Percentiles rank a stretch among this genome's conserved stretches.
Conservation (phyloP, 2,113 vertebrate species). For the Leucoraja erinaceus region DNA sequence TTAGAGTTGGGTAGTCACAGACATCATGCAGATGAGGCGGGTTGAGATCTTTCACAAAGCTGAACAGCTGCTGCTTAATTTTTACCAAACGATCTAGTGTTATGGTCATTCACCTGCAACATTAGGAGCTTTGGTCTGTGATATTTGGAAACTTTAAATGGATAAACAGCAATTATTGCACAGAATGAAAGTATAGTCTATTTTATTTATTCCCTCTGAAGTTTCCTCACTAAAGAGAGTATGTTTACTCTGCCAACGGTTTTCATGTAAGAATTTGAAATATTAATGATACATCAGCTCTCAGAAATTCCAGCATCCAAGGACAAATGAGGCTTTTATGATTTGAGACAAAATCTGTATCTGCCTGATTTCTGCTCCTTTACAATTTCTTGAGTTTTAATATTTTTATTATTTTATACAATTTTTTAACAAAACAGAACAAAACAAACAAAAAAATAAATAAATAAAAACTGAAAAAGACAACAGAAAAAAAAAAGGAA, state of each 20-base stretch:
- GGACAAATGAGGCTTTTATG: neutral
- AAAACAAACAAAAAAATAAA: too few species aligned
- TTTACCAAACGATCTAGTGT: neutral
- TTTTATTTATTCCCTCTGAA: neutral
- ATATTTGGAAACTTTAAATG: neutral
- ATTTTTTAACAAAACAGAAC: too few species aligned
- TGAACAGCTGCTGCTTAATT: constrained; percentile 17
- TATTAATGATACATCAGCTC: neutral
- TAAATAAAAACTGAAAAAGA: too few species aligned
- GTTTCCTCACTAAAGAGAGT: neutral
- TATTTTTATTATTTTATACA: too few species aligned
- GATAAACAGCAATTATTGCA: constrained; percentile 1
- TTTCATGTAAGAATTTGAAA: neutral
- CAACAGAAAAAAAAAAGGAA: too few species aligned
- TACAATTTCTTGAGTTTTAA: neutral
- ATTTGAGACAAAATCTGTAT: neutral
- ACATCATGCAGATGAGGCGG: neutral
- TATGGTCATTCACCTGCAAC: neutral
- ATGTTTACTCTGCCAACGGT: neutral
- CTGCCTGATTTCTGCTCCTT: neutral
- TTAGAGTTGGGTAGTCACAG: neutral
- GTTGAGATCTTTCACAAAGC: constrained; percentile 17
- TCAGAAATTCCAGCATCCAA: neutral
- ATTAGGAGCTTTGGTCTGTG: neutral
- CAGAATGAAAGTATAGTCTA: too few species aligned